Percentiles rank a stretch among this genome's conserved stretches.
These are phyloP conservation scores for Stegophylla sp. DNA, from an alignment of 2,888 invertebrate species.

Conservation along the genomic window DNA sequence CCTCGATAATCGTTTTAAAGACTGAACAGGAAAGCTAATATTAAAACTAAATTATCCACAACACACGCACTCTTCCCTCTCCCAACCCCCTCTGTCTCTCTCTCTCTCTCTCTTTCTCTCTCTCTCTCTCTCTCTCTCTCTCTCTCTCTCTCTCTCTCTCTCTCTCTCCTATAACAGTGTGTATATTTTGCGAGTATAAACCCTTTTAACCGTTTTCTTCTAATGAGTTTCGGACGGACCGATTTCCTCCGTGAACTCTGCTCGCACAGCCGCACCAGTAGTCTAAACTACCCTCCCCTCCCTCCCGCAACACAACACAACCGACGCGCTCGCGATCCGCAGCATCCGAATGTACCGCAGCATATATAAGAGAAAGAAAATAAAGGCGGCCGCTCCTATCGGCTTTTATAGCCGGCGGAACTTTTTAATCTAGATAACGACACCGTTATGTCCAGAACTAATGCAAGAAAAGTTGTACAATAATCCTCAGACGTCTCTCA, in stretches of 20 bases:
- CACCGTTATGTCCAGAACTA: conserved; percentile 52
- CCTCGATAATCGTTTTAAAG: not conserved
- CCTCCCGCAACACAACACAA: not conserved
- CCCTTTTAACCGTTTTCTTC: conserved; percentile 24
- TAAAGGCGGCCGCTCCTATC: conserved; percentile 44
- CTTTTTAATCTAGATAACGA: conserved; percentile 58
- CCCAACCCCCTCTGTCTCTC: too few species aligned
- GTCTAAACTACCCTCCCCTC: not conserved
- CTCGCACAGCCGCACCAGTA: not conserved
- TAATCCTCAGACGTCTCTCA: conserved; percentile 56
- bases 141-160: too few species aligned
- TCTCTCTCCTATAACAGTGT: too few species aligned
- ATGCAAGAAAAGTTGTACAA: conserved; percentile 51
- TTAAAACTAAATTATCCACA: conserved; percentile 14
- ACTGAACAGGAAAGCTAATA: not conserved
- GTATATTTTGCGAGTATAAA: conserved; percentile 32
- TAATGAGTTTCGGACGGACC: conserved; percentile 27
- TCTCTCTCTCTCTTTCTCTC: too few species aligned
- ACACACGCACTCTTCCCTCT: too few species aligned
- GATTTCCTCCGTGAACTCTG: not conserved
- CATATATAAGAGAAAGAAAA: conserved; percentile 1
- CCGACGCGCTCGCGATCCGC: too few species aligned
- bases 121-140: too few species aligned
- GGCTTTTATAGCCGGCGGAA: conserved; percentile 42
- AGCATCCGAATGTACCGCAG: too few species aligned